Percentiles rank a stretch among this genome's conserved stretches.
phyloP scores from a whole-genome alignment of 2,113 vertebrate genomes.

The Sitta europaea region DNA sequence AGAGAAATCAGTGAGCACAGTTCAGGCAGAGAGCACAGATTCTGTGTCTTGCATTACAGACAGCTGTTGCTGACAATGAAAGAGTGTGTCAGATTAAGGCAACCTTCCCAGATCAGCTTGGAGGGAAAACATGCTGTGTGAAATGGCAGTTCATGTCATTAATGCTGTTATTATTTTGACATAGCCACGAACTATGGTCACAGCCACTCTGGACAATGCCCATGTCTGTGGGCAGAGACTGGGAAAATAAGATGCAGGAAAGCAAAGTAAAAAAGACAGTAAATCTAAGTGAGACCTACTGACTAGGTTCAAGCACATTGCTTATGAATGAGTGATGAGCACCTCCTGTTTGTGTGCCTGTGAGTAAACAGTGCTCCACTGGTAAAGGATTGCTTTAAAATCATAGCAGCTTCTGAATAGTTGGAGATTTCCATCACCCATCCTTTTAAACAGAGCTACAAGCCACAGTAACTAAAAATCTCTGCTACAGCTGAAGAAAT shows the following conservation, averaged over 20 bases:
- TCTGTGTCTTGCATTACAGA: neutral
- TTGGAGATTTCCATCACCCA: constrained; percentile 14
- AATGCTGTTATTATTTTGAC: neutral
- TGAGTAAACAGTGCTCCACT: neutral
- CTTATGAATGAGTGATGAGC: constrained; percentile 8
- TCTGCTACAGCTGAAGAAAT: constrained; percentile 25
- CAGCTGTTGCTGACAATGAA: neutral
- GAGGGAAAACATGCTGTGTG: neutral
- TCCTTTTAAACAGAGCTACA: constrained; percentile 72
- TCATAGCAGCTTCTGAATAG: neutral
- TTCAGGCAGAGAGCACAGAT: neutral
- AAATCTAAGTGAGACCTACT: neutral
- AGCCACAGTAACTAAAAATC: constrained; percentile 10
- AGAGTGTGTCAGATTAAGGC: neutral
- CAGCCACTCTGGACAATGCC: neutral
- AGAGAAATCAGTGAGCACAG: neutral
- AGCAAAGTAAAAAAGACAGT: neutral
- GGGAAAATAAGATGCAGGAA: neutral
- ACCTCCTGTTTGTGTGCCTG: neutral
- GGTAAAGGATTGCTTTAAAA: neutral
- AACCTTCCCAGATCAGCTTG: neutral
- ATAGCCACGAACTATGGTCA: neutral
- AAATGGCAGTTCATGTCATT: neutral
- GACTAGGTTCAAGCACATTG: neutral
- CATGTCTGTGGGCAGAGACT: neutral